Evolutionary conservation across 2,113 vertebrate species (phyloP).

Genomic region (Dasypus novemcinctus): DNA sequence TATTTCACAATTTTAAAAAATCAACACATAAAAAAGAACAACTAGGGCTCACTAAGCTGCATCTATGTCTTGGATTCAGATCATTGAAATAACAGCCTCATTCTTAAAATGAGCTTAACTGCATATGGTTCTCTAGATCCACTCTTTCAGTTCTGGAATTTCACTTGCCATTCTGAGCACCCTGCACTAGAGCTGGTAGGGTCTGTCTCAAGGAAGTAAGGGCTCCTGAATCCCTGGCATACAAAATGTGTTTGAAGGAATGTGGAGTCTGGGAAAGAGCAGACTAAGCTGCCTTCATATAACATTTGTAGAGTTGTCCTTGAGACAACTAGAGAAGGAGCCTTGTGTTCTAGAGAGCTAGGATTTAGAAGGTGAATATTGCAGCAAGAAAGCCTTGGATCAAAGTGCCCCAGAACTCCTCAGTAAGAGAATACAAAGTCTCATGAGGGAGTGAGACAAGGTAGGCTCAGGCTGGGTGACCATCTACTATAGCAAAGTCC

Average conservation of each 20-base stretch:
- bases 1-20: neutral
- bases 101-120: neutral
- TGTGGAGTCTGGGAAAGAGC: neutral
- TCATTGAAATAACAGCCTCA: neutral
- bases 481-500: neutral
- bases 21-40: neutral
- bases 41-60: neutral
- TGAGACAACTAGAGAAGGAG: neutral
- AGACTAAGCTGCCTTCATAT: neutral
- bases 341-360: neutral
- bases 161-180: neutral
- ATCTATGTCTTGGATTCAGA: neutral
- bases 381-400: neutral
- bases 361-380: neutral
- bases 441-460: neutral
- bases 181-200: too few relatives aligned
- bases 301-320: neutral
- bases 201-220: neutral
- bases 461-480: neutral
- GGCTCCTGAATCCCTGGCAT: neutral
- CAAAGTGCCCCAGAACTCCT: too few relatives aligned
- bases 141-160: too few relatives aligned
- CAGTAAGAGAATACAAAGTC: neutral
- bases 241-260: neutral
- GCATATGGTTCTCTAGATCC: too few relatives aligned